Base-by-base conservation (phyloP, 2,797 vertebrate genomes). In the Siniperca scherzeri region DNA sequence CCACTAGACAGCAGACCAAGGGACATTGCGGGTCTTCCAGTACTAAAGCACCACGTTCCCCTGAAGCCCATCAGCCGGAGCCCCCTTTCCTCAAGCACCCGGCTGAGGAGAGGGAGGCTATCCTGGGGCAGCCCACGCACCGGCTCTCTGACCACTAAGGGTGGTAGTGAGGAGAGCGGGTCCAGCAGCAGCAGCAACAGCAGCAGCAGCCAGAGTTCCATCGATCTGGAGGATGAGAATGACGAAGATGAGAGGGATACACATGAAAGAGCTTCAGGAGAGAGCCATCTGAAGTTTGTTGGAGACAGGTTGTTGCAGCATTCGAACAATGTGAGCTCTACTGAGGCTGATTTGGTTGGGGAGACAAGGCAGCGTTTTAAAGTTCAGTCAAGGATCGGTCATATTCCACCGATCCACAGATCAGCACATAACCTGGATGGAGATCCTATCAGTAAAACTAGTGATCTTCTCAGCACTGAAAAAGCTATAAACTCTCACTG, bases 191-290 rank as follows among this genome's bases (percentile, higher is more conserved):
- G 88, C 77, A 91, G 83, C 80, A 27, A 2, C 30, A 30, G 30
- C 65, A 92, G 90, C 90, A 93, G 92, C 86, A 94, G 91, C 81
- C 94, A 93, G 66, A 90, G 91, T 69, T 95, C 93, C n/a, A 88
- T 92, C 2, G 87, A 93, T 50, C 79, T 93, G 53, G 91, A 95
- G 33, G 91, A 91, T 50, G 92, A 88, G 14, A 85, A 83, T 3
- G 76, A 81, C 8, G 82, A 82, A 14, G 81, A 86, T 38, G 78
- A 78, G 40, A 55, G 67, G 22, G 50, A 83, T 8, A 17, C 48
- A 22, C 42, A 22, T 3, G 57, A 44, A 48, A 55, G 19, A 38
- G 14, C 36, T 33, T 60, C 72, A 3, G 33, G 62, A 40, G 72
- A 59, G 10, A 78, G 52, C 25, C 50, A 21, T 71, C 38, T 82